phyloP scores from a whole-genome alignment of 1,140 invertebrate species.

The Drosophila pectinifera region DNA sequence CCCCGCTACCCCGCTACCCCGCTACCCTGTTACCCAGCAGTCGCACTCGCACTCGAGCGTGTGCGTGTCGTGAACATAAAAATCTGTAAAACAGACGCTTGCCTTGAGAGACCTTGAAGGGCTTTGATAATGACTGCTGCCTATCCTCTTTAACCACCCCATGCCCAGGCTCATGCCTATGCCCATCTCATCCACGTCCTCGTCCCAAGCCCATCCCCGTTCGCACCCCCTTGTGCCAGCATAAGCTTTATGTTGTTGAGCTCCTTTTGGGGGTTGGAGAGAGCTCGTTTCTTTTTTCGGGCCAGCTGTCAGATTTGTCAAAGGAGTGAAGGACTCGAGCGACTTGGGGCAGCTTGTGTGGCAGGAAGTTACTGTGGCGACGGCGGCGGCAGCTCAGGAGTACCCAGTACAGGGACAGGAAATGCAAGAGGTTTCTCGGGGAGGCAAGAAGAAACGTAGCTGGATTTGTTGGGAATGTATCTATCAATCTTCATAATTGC shows the following conservation, averaged over 20 bases:
- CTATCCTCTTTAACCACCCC: slow-evolving; percentile 23
- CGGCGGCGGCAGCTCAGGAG: slow-evolving; percentile 5
- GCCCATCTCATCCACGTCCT: background rate
- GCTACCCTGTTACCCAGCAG: background rate
- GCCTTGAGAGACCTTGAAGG: slow-evolving; percentile 66
- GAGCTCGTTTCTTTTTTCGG: slow-evolving; percentile 43
- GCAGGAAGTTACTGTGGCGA: slow-evolving; percentile 51
- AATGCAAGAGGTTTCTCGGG: slow-evolving; percentile 10
- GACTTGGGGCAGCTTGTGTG: slow-evolving; percentile 44
- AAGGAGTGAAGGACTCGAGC: slow-evolving; percentile 53
- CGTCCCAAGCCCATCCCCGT: background rate
- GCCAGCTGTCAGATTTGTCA: slow-evolving; percentile 64
- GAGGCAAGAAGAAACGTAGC: slow-evolving; percentile 12
- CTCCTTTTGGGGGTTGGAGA: slow-evolving; percentile 53
- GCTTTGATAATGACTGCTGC: slow-evolving; percentile 74
- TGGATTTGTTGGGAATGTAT: slow-evolving; percentile 34
- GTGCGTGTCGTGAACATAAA: slow-evolving; percentile 70
- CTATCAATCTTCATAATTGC: slow-evolving; percentile 40
- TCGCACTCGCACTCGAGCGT: slow-evolving; percentile 2
- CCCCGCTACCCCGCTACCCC: background rate
- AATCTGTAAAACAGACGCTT: slow-evolving; percentile 64
- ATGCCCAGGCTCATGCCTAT: background rate
- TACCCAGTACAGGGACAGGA: background rate
- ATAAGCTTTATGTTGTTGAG: slow-evolving; percentile 64
- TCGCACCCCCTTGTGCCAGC: slow-evolving; percentile 51